Base-by-base conservation (phyloP, 1,140 invertebrate species). In the Brachionus rotundiformis region DNA sequence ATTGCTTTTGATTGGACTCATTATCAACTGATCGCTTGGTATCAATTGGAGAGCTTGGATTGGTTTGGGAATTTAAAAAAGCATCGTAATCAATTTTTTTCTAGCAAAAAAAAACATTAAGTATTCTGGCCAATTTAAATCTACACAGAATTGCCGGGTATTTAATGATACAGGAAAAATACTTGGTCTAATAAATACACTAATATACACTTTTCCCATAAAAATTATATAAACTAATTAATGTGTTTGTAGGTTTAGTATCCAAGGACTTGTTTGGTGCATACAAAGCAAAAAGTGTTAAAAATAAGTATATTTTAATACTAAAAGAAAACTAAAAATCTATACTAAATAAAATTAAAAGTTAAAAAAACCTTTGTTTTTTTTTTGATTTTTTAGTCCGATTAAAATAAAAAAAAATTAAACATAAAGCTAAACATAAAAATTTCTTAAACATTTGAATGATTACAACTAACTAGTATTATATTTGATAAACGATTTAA, bases 401-500 rank as follows among this genome's bases (percentile, higher is more conserved):
- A 54, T 54, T 54, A 63, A 63, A 13, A 31, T 63, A 29, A 63
- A 63, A 63, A 29, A 29, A 63, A 29, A 29, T 63, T 63, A 29
- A 29, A 29, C 29, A 63, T 29, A 63, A 63, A 33, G 61, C 61
- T 63, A 63, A 63, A 63, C 61, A 63, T 63, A 63, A 63, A 63
- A 63, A 63, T 63, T 63, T 63, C 61, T 63, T 63, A 63, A 63
- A 63, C 61, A 63, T 63, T 63, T 63, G 61, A 63, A 63, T 63
- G 61, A 33, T 63, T 63, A 63, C 61, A 33, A 63, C 25, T 63
- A 63, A 31, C 29, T 10, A 29, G 8, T 29, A 63, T n/a, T n/a
- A 63, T 63, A 29, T 23, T 63, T n/a, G 11, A 7, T 63, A n/a
- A 2, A 63, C 29, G 25, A 16, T 63, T 63, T 29, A 29, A 29